These are phyloP conservation scores for Bilobella aurantiaca DNA, from an alignment of 1,140 invertebrate genomes.

Conservation along the genomic window DNA sequence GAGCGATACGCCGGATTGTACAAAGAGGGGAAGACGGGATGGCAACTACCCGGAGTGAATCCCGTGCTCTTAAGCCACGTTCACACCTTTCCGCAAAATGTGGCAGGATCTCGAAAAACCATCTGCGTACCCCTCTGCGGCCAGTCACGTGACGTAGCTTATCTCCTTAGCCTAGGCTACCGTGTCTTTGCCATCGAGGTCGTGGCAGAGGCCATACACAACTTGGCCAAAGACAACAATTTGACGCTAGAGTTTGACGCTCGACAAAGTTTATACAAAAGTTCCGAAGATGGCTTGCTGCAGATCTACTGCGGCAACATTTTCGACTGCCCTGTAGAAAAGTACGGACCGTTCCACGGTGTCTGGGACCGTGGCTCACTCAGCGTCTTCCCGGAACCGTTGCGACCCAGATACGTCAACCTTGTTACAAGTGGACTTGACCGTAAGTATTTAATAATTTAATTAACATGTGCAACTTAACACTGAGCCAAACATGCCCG, in stretches of 20 bases:
- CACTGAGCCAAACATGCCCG: too few species aligned
- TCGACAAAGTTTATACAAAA: slow-evolving; percentile 17
- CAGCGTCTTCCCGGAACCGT: slow-evolving; percentile 27
- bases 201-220: slow-evolving; percentile 21
- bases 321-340: slow-evolving; percentile 25
- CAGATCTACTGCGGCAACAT: slow-evolving; percentile 34
- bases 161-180: slow-evolving; percentile 20
- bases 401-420: slow-evolving; percentile 19
- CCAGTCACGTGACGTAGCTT: slow-evolving; percentile 24
- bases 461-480: slow-evolving; percentile 1
- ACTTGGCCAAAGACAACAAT: slow-evolving; percentile 22
- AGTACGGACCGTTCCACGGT: slow-evolving; percentile 32
- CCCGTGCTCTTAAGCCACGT: slow-evolving; percentile 8
- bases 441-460: background rate
- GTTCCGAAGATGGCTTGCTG: slow-evolving; percentile 19
- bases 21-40: slow-evolving; percentile 17
- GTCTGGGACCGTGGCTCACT: slow-evolving; percentile 35
- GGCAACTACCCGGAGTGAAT: slow-evolving; percentile 30
- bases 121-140: slow-evolving; percentile 32
- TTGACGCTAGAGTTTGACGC: slow-evolving; percentile 17
- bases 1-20: background rate
- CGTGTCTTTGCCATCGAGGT: slow-evolving; percentile 32
- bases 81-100: background rate
- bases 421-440: slow-evolving; percentile 18
- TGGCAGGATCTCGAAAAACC: background rate